Conservation (phyloP, 2,888 invertebrate species). For the Eupeodes luniger region DNA sequence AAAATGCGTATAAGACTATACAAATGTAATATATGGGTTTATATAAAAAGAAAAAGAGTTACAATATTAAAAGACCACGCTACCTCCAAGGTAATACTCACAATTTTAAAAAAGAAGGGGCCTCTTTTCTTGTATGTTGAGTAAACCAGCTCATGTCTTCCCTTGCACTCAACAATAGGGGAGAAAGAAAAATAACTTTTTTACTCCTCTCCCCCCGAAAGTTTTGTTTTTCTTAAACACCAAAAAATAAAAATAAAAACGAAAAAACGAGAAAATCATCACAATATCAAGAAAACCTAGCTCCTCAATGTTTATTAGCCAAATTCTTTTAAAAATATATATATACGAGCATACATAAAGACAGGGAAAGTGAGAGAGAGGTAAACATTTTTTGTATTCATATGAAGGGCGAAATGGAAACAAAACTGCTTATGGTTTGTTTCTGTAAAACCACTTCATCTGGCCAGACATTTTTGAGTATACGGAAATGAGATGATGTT, state of each 20-base stretch:
- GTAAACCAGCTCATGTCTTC: not conserved
- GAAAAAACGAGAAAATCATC: not conserved
- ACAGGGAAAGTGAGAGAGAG: too few relatives aligned
- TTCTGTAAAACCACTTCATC: constrained; percentile 44
- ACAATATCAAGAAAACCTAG: constrained; percentile 53
- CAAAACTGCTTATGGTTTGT: constrained; percentile 41
- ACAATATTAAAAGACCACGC: too few relatives aligned
- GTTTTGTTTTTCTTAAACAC: constrained; percentile 46
- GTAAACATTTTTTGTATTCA: not conserved
- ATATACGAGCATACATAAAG: too few relatives aligned
- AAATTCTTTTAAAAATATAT: constrained; percentile 55
- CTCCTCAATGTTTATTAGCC: constrained; percentile 68
- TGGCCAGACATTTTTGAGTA: not conserved
- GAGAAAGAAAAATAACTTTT: constrained; percentile 56
- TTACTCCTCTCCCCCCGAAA: constrained; percentile 29
- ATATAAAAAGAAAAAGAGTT: too few relatives aligned
- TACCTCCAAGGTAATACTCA: too few relatives aligned
- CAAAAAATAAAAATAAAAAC: not conserved
- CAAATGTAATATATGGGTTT: too few relatives aligned
- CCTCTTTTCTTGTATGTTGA: not conserved
- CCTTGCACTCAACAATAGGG: constrained; percentile 5
- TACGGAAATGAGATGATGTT: not conserved
- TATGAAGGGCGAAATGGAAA: constrained; percentile 4
- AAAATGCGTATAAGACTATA: too few relatives aligned
- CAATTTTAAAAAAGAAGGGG: not conserved